Evolutionary conservation across 2,888 invertebrate genomes (phyloP).

Genomic region (Zaprionus obscuricornis): DNA sequence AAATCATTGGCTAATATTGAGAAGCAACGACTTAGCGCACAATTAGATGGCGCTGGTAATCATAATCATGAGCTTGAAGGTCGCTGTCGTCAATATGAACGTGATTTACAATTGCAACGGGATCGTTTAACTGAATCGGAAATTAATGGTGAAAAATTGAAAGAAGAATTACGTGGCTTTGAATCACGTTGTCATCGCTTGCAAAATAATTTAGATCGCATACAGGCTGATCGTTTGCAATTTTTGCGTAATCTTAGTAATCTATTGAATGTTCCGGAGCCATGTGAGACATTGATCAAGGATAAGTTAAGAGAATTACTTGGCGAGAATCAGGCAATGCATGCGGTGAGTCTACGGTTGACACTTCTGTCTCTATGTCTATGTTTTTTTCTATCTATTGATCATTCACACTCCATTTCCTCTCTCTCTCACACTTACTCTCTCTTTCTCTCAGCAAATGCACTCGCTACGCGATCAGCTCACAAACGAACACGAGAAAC

Average conservation of each 20-base stretch:
- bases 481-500: conserved; percentile 88
- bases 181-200: conserved; percentile 83
- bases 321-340: conserved; percentile 90
- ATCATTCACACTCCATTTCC: no score
- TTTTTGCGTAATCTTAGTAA: conserved; percentile 81
- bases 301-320: conserved; percentile 91
- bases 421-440: no score
- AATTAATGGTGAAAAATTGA: conserved; percentile 85
- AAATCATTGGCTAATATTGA: conserved; percentile 84
- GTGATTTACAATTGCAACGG: conserved; percentile 89
- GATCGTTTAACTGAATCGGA: conserved; percentile 90
- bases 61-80: conserved; percentile 89
- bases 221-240: conserved; percentile 82
- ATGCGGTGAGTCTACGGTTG: conserved; percentile 86
- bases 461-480: conserved; percentile 91
- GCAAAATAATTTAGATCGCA: conserved; percentile 82
- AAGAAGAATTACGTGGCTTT: conserved; percentile 83
- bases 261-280: conserved; percentile 88
- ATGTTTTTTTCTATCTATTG: no score
- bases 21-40: conserved; percentile 90
- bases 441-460: conserved; percentile 86
- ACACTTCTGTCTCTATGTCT: neutral
- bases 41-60: conserved; percentile 84
- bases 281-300: conserved; percentile 90
- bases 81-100: conserved; percentile 89